These are phyloP conservation scores for Pachyuromys duprasi DNA, from an alignment of 2,797 vertebrate species.

Conservation along the genomic window DNA sequence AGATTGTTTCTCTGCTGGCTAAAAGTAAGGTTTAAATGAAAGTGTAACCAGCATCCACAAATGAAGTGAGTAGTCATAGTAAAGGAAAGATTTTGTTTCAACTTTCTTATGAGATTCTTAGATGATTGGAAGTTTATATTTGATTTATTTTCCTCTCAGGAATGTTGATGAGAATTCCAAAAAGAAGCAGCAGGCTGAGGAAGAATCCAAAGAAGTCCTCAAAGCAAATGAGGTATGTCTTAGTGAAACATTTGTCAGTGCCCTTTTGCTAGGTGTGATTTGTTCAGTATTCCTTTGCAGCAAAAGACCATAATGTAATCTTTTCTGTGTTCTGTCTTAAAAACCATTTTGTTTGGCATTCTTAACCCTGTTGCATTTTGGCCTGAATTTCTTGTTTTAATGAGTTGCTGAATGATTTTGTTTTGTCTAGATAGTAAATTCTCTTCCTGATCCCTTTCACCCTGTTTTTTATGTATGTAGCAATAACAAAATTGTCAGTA, in stretches of 20 bases:
- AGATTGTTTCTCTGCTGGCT: background rate
- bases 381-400: slow-evolving; percentile 13
- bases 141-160: slow-evolving; percentile 84
- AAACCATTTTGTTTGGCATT: background rate
- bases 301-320: background rate
- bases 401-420: background rate
- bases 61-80: background rate
- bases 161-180: slow-evolving; percentile 89
- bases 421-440: background rate
- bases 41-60: background rate
- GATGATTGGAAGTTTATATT: slow-evolving; percentile 19
- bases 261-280: background rate
- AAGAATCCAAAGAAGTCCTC: slow-evolving; percentile 87
- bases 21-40: background rate
- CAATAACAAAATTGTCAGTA: background rate
- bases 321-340: slow-evolving; percentile 3
- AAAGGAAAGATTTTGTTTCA: slow-evolving; percentile 20
- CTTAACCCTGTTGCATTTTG: background rate
- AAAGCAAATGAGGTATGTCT: slow-evolving; percentile 90
- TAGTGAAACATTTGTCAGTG: slow-evolving; percentile 23
- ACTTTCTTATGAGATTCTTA: slow-evolving; percentile 23
- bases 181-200: slow-evolving; percentile 90
- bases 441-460: background rate
- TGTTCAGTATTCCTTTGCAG: background rate
- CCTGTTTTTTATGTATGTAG: background rate